A percentile compares a stretch with the other conserved stretches of the same genome.
These are phyloP conservation scores for Mallotus villosus DNA, from an alignment of 2,797 vertebrate species.

Conservation along the genomic window DNA sequence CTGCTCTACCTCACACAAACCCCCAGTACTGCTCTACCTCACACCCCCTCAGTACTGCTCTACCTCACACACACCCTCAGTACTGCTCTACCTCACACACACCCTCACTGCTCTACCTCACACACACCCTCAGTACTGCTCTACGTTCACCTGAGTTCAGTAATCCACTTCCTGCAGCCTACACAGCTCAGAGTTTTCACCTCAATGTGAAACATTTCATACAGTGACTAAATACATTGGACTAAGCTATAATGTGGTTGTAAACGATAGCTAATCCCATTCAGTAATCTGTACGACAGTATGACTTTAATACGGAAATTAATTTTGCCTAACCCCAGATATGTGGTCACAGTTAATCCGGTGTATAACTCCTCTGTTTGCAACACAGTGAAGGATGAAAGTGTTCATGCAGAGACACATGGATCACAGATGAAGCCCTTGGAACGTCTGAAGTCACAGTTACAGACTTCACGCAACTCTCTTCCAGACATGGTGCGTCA, in stretches of 20 bases:
- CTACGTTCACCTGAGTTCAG: constrained; percentile 8
- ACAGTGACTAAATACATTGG: constrained; percentile 17
- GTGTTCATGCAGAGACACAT: constrained; percentile 2
- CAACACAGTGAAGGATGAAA: constrained; percentile 9
- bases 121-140: too few species aligned
- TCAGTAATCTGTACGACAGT: constrained; percentile 10
- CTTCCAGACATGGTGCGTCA: constrained; percentile 1
- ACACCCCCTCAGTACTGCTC: not conserved
- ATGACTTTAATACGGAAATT: not conserved
- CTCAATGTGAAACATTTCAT: constrained; percentile 8
- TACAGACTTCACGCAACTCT: constrained; percentile 1
- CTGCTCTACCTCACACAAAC: constrained; percentile 10
- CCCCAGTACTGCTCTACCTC: constrained; percentile 38
- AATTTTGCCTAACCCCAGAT: constrained; percentile 6
- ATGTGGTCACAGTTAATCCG: not conserved
- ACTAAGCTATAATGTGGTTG: not conserved
- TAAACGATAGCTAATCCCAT: constrained; percentile 1
- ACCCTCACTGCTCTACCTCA: not conserved
- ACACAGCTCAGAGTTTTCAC: too few species aligned
- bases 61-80: constrained; percentile 21
- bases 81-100: constrained; percentile 16
- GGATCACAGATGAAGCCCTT: not conserved
- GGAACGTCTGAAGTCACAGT: constrained; percentile 1
- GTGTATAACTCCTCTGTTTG: constrained; percentile 21
- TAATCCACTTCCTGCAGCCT: too few species aligned